Evolutionary conservation across 2,113 vertebrate species (phyloP).

Genomic region (Thunnus thynnus): DNA sequence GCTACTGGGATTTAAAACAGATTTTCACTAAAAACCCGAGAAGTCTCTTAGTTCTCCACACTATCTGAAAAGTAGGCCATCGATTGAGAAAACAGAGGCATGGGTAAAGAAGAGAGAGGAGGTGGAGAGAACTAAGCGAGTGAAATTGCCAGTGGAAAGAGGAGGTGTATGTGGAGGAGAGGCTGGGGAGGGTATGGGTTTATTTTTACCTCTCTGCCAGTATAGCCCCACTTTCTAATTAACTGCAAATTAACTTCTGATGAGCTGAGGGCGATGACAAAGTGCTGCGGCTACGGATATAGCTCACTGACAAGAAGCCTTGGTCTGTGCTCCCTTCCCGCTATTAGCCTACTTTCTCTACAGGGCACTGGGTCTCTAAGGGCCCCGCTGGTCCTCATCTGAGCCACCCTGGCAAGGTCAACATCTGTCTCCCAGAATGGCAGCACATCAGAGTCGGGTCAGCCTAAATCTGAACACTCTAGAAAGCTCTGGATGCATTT

Average conservation of each 20-base stretch:
- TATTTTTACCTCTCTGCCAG: conserved; percentile 77
- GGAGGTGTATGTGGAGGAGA: conserved; percentile 49
- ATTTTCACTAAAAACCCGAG: conserved; percentile 39
- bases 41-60: conserved; percentile 46
- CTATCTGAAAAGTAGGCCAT: conserved; percentile 79
- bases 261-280: conserved; percentile 37
- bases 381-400: conserved; percentile 32
- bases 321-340: conserved; percentile 10
- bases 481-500: conserved; percentile 30
- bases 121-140: conserved; percentile 49
- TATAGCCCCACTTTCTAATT: conserved; percentile 78
- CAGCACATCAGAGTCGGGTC: conserved; percentile 40
- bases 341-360: conserved; percentile 68
- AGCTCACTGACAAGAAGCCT: conserved; percentile 43
- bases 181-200: conserved; percentile 43
- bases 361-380: conserved; percentile 41
- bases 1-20: conserved; percentile 6
- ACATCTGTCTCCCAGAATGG: conserved; percentile 61
- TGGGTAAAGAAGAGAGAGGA: conserved; percentile 43
- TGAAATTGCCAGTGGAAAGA: conserved; percentile 48
- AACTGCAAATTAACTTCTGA: conserved; percentile 82
- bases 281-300: conserved; percentile 47
- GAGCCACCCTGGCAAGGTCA: conserved; percentile 45
- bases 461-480: conserved; percentile 36
- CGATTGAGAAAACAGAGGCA: conserved; percentile 31